Evolutionary conservation across 2,797 vertebrate genomes (phyloP).

Genomic region (Neosilurus mollespiculum): DNA sequence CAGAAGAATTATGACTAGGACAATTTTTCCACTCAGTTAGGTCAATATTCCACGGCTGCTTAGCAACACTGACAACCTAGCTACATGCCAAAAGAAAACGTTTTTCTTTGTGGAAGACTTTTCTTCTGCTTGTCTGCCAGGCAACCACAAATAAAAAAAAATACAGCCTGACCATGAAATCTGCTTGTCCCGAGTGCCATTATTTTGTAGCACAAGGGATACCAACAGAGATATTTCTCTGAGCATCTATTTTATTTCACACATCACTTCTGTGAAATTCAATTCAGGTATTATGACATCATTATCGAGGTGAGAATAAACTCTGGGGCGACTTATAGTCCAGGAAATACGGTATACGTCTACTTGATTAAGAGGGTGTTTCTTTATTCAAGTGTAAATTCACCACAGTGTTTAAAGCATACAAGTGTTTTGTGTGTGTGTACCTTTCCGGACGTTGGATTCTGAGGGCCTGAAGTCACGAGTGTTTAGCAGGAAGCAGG

Average conservation of each 20-base stretch:
- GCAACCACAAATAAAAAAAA: not conserved
- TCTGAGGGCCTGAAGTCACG: constrained; percentile 88
- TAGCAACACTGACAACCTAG: not conserved
- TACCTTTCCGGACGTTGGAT: constrained; percentile 93
- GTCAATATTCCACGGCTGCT: too few relatives aligned
- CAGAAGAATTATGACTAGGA: not conserved
- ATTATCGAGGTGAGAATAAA: not conserved
- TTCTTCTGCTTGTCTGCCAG: not conserved
- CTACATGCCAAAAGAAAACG: not conserved
- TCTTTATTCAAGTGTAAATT: not conserved
- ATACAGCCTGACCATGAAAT: not conserved
- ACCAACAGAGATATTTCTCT: not conserved
- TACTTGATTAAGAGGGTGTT: not conserved
- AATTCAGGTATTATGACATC: not conserved
- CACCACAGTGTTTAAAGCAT: not conserved
- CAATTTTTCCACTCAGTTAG: not conserved
- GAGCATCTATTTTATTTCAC: not conserved
- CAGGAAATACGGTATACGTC: constrained; percentile 20
- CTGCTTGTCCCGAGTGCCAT: not conserved
- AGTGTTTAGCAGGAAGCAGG: constrained; percentile 91
- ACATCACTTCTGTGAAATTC: too few relatives aligned
- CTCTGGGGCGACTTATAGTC: constrained; percentile 18
- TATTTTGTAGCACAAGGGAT: not conserved
- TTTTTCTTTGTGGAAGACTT: not conserved
- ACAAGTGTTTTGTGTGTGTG: constrained; percentile 23